Conservation (phyloP, 2,113 vertebrate species). For the Platichthys flesus region DNA sequence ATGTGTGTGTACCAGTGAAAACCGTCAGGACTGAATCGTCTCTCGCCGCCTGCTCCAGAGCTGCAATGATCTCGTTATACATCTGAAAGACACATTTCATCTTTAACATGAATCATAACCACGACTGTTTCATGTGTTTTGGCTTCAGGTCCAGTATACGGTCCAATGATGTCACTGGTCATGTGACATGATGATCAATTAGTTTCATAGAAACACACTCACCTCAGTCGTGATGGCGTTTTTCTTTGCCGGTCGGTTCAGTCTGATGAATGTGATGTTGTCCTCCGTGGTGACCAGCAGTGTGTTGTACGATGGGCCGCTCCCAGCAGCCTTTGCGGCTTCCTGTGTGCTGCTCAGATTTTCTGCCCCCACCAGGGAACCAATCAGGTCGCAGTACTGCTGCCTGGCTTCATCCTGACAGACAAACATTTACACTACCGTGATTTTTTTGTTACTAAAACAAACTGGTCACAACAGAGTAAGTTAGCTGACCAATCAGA, state of each 20-base stretch:
- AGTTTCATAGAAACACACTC: too few relatives aligned
- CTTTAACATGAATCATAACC: too few relatives aligned
- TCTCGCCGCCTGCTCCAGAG: slow-evolving; percentile 87
- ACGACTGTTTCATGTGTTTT: too few relatives aligned
- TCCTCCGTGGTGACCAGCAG: slow-evolving; percentile 86
- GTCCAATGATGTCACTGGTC: too few relatives aligned
- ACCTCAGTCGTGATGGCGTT: slow-evolving; percentile 90
- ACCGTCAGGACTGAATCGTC: slow-evolving; percentile 89
- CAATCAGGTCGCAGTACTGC: slow-evolving; percentile 87
- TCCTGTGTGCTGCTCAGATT: slow-evolving; percentile 50
- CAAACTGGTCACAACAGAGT: neutral
- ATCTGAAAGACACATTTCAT: slow-evolving; percentile 80
- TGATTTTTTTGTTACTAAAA: neutral
- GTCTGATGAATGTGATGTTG: slow-evolving; percentile 89
- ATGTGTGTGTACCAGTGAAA: slow-evolving; percentile 83
- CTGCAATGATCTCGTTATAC: slow-evolving; percentile 90
- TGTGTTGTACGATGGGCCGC: slow-evolving; percentile 69
- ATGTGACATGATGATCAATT: too few relatives aligned
- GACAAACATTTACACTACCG: neutral
- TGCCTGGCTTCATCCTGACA: slow-evolving; percentile 88
- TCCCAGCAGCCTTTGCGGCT: slow-evolving; percentile 51
- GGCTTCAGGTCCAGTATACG: too few relatives aligned
- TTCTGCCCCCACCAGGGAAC: slow-evolving; percentile 81
- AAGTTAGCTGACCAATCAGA: too few relatives aligned
- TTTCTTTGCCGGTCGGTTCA: slow-evolving; percentile 91